Percentiles rank a stretch among this genome's conserved stretches.
Evolutionary conservation across 2,888 invertebrate species (phyloP).

Genomic region (Ethmia dodecea): DNA sequence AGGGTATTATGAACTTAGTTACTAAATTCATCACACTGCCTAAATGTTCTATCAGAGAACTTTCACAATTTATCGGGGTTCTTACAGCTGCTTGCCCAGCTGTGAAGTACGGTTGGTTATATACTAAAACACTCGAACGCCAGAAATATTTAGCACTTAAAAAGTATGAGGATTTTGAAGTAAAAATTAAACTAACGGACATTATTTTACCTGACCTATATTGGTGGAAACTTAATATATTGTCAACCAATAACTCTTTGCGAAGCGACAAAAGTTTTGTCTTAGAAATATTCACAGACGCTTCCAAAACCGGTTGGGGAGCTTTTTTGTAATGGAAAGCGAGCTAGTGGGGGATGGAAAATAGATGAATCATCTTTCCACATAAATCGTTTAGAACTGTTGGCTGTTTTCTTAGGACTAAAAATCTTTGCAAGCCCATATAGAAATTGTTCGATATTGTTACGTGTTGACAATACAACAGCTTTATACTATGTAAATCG

Average conservation of each 20-base stretch:
- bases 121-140: neutral
- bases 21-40: neutral
- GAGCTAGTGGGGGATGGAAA: conserved; percentile 3
- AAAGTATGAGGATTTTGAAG: neutral
- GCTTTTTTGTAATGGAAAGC: neutral
- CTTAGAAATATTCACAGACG: conserved; percentile 10
- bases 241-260: neutral
- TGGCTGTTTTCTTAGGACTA: conserved; percentile 3
- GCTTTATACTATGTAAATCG: conserved; percentile 1
- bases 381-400: conserved; percentile 10
- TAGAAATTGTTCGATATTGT: neutral
- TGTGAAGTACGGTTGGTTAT: neutral
- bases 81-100: neutral
- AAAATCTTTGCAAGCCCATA: neutral
- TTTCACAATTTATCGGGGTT: neutral
- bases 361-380: neutral
- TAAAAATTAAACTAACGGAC: neutral
- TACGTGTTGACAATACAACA: conserved; percentile 5
- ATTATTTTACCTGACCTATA: neutral
- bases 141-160: neutral
- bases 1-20: neutral
- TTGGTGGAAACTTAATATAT: neutral
- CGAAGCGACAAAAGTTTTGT: neutral
- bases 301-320: conserved; percentile 12
- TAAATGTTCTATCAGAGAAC: neutral